phyloP scores from a whole-genome alignment of 1,140 invertebrate species.

The Reticulitermes speratus region DNA sequence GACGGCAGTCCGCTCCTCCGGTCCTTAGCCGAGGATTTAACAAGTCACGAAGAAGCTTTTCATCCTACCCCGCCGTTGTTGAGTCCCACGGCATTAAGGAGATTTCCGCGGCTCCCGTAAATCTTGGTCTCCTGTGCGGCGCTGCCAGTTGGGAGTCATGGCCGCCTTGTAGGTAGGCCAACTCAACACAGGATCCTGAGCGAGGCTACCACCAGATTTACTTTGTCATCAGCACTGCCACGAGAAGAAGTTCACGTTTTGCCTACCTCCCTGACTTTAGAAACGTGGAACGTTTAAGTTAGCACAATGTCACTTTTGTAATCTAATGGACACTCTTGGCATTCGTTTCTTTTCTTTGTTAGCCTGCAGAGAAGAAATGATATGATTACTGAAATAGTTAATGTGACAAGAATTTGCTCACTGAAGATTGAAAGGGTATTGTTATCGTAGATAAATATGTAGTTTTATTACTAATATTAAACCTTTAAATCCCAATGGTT shows the following conservation, averaged over 20 bases:
- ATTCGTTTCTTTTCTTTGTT: too few relatives aligned
- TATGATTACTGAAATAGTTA: too few relatives aligned
- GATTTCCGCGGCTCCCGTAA: conserved; percentile 27
- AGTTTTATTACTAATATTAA: too few relatives aligned
- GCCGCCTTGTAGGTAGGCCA: neutral
- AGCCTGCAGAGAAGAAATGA: too few relatives aligned
- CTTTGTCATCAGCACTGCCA: neutral
- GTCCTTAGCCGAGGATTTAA: conserved; percentile 22
- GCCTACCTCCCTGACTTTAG: too few relatives aligned
- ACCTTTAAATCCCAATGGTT: too few relatives aligned
- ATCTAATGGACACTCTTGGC: too few relatives aligned
- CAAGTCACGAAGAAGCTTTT: conserved; percentile 25
- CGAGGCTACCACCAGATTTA: neutral
- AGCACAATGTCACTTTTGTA: too few relatives aligned
- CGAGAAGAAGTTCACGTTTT: neutral
- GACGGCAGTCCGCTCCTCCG: neutral
- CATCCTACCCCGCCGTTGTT: neutral
- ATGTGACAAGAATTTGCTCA: too few relatives aligned
- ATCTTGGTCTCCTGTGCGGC: conserved; percentile 11
- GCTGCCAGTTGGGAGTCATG: neutral
- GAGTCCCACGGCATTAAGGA: conserved; percentile 24
- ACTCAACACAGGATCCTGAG: neutral
- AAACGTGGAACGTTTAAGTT: too few relatives aligned
- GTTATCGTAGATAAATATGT: too few relatives aligned
- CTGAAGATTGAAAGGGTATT: too few relatives aligned